These are phyloP conservation scores for Mythimna ferrago DNA, from an alignment of 2,888 invertebrate genomes.

Conservation along the genomic window DNA sequence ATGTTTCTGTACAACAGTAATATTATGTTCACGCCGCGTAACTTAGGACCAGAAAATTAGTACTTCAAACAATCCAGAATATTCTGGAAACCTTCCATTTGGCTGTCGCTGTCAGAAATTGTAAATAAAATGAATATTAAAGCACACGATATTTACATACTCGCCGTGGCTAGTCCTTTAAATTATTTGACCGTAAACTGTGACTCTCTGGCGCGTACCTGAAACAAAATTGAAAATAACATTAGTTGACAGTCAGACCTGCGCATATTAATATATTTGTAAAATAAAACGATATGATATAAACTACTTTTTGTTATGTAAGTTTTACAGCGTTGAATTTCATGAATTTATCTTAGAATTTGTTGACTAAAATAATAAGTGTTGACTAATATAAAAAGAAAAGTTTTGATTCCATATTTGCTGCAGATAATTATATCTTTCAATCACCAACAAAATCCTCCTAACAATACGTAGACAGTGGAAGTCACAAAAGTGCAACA, in stretches of 20 bases:
- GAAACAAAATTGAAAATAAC: conserved; percentile 67
- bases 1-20: conserved; percentile 31
- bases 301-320: conserved; percentile 12
- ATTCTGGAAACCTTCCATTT: conserved; percentile 36
- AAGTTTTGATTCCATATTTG: not conserved
- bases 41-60: conserved; percentile 34
- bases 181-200: conserved; percentile 49
- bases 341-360: conserved; percentile 23
- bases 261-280: conserved; percentile 23
- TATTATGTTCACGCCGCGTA: conserved; percentile 17
- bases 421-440: not conserved
- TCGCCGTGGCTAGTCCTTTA: conserved; percentile 44
- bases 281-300: conserved; percentile 35
- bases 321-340: conserved; percentile 21
- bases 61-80: conserved; percentile 28
- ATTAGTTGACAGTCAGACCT: conserved; percentile 52
- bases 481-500: conserved; percentile 37
- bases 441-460: not conserved
- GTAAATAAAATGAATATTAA: conserved; percentile 71
- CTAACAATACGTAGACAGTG: conserved; percentile 14
- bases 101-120: conserved; percentile 53
- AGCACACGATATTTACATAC: conserved; percentile 66
- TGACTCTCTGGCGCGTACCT: conserved; percentile 67
- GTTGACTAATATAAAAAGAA: not conserved
- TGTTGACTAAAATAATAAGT: not conserved